Evolutionary conservation across 92 coral and sea anemone species (phyloP).

Genomic region (Zoanthus sociatus): DNA sequence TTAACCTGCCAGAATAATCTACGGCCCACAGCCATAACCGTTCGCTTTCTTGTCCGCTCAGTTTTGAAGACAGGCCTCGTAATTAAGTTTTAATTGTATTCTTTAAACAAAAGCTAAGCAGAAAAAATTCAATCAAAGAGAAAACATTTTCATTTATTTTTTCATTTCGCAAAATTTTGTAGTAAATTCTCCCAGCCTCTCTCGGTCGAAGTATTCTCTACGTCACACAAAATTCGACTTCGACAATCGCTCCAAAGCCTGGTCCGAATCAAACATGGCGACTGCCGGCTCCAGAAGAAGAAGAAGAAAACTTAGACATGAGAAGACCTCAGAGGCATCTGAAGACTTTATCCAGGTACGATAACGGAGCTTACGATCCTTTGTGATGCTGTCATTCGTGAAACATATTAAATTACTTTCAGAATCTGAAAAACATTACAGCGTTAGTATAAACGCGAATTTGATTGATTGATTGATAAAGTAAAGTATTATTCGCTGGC

Average conservation of each 20-base stretch:
- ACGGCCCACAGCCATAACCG: not conserved
- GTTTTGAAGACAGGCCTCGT: not conserved
- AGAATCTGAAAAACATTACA: slow-evolving; percentile 23
- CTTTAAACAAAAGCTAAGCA: not conserved
- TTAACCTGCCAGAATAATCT: slow-evolving; percentile 34
- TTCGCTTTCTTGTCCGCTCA: not conserved
- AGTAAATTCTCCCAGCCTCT: slow-evolving; percentile 43
- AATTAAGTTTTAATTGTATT: not conserved
- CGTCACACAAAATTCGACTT: slow-evolving; percentile 16
- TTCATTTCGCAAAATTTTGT: not conserved
- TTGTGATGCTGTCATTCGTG: slow-evolving; percentile 34
- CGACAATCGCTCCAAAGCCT: slow-evolving; percentile 23
- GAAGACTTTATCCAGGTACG: slow-evolving; percentile 40
- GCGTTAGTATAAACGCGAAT: slow-evolving; percentile 28
- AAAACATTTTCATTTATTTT: not conserved
- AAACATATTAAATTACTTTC: slow-evolving; percentile 38
- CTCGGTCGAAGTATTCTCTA: slow-evolving; percentile 31
- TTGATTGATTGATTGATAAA: slow-evolving; percentile 20
- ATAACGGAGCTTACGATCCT: slow-evolving; percentile 13
- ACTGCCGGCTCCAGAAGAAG: slow-evolving; percentile 61
- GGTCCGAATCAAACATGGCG: slow-evolving; percentile 71
- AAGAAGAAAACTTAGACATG: slow-evolving; percentile 57
- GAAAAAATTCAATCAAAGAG: not conserved
- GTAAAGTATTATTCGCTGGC: not conserved
- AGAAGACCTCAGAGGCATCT: slow-evolving; percentile 12